Percentiles rank a stretch among this genome's conserved stretches.
phyloP scores from a whole-genome alignment of 2,888 invertebrate genomes.

The Gandaritis pyraliata region DNA sequence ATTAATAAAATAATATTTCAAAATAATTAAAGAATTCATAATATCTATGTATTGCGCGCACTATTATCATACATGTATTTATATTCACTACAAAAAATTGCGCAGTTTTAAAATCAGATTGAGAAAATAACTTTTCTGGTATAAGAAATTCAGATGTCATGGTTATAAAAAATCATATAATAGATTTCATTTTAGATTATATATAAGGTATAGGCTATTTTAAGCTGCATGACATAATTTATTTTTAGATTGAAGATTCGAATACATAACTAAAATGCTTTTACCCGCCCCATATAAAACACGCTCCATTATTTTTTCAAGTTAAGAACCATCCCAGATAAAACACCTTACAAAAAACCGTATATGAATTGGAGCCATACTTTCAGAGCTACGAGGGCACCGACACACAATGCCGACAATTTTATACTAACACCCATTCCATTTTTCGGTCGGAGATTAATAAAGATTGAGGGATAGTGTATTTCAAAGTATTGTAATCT shows the following conservation, averaged over 20 bases:
- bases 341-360: too few relatives aligned
- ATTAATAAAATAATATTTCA: not conserved
- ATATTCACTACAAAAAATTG: not conserved
- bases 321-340: too few relatives aligned
- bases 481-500: too few relatives aligned
- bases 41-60: too few relatives aligned
- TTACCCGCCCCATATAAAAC: not conserved
- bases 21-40: not conserved
- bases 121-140: not conserved
- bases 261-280: conserved; percentile 4
- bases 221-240: conserved; percentile 9
- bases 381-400: too few relatives aligned
- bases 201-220: not conserved
- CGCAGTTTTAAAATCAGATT: conserved; percentile 5
- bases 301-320: too few relatives aligned
- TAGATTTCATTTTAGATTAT: conserved; percentile 10
- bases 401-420: too few relatives aligned
- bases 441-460: too few relatives aligned
- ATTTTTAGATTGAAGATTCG: conserved; percentile 9
- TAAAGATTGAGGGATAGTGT: too few relatives aligned
- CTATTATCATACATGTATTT: not conserved
- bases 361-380: too few relatives aligned
- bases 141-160: conserved; percentile 44
- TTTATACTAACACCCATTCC: too few relatives aligned
- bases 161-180: conserved; percentile 37